Evolutionary conservation across 30 jellyfish, hydroid and myxozoan species (phyloP), one percentile per base, ranked within the genome.

Genomic region (Catostylus mosaicus): DNA sequence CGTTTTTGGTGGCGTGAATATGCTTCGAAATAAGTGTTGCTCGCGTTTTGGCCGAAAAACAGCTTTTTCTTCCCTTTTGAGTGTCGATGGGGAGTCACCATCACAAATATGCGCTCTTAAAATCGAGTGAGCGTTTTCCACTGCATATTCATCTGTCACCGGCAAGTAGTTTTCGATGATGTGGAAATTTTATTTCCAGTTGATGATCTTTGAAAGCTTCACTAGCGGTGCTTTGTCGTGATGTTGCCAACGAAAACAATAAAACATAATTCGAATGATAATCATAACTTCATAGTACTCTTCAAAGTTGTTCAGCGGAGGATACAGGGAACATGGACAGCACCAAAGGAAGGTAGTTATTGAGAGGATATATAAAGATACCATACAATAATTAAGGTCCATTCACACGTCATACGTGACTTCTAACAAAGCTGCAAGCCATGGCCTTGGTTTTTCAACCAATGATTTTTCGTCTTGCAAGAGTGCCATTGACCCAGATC

Each of bases 231-330:
- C 83, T 46, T 71, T 71, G 69, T 71, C 33, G 33, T 71, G 40
- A 46, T 71, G 83, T 23, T 62, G 83, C 40, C 83, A 16, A 24
- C 40, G n/a, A 30, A 71, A 71, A 68, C 83, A 71, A 71, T 36
- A 45, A 32, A 71, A 71, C 69, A 37, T 37, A 27, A 48, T 23
- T 68, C 83, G 40, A 26, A 71, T 68, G 10, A n/a, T 5, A 22
- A 8, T 45, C 69, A 71, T 71, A 20, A 46, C 40, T 19, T 8
- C 67, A 46, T 9, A 71, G 30, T 71, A 71, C 14, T 16, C 83
- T 9, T 34, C 23, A 38, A 40, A 71, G 9, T 71, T 71, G 22
- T 45, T 45, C 22, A 22, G 27, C 29, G 30, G 24, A 29, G 40
- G 40, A 7, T 43, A 20, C 8, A 71, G 20, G 52, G 40, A 31